These are phyloP conservation scores for Coregonus sp. DNA, from an alignment of 2,797 vertebrate species.

Conservation along the genomic window DNA sequence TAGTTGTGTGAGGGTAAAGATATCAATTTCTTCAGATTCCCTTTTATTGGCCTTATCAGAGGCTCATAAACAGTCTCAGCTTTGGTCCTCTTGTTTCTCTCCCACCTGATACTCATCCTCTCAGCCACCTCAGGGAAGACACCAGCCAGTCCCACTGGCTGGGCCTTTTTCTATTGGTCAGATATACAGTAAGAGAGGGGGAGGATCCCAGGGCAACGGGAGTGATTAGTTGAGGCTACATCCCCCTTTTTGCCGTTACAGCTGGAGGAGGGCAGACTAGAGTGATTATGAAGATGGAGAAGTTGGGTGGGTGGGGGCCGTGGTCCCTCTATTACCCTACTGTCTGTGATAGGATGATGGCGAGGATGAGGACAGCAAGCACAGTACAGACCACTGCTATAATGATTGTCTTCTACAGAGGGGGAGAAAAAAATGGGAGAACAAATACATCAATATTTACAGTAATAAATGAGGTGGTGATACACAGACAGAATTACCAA, in stretches of 20 bases:
- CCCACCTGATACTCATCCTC: slow-evolving; percentile 34
- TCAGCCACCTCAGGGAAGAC: slow-evolving; percentile 5
- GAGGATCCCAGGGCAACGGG: slow-evolving; percentile 13
- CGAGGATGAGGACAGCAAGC: slow-evolving; percentile 63
- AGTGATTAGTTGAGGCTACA: slow-evolving; percentile 28
- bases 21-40: slow-evolving; percentile 39
- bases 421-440: slow-evolving; percentile 26
- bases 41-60: slow-evolving; percentile 26
- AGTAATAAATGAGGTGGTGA: not conserved
- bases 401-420: slow-evolving; percentile 71
- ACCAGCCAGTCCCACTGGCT: not conserved
- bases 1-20: too few species aligned
- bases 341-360: slow-evolving; percentile 67
- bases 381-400: slow-evolving; percentile 62
- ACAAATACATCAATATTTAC: slow-evolving; percentile 11
- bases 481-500: not conserved
- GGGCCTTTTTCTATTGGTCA: slow-evolving; percentile 18
- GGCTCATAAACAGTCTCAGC: slow-evolving; percentile 28
- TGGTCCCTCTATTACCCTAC: slow-evolving; percentile 45
- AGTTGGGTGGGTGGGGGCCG: not conserved
- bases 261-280: slow-evolving; percentile 34
- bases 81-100: slow-evolving; percentile 47
- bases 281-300: slow-evolving; percentile 30
- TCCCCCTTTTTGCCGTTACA: slow-evolving; percentile 18
- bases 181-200: slow-evolving; percentile 13